Evolutionary conservation across 2,888 invertebrate genomes (phyloP), one percentile per base, ranked within the genome.

Genomic region (Maniola hyperantus): DNA sequence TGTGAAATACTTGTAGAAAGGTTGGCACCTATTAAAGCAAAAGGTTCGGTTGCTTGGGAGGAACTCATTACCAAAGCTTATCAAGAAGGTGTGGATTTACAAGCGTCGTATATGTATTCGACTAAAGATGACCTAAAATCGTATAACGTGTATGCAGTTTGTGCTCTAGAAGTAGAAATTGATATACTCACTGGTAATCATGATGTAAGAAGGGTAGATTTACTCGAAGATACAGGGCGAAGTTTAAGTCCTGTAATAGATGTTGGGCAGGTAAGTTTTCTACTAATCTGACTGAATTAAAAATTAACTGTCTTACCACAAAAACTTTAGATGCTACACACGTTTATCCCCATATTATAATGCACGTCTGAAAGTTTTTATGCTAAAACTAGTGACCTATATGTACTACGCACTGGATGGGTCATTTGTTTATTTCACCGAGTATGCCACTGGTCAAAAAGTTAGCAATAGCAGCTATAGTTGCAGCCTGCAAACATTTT

Each of bases 131-230:
- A 83, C 51, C 77, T 95, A 33, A 89, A 93, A 34, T 76, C 88
- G 0, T 97, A 97, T 76, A 81, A 89, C 36, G 93, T 96, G 53
- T 96, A 94, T 76, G 96, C 94, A 2, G 91, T 94, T 0, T 89
- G 93, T 18, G 92, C 94, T 2, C 83, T 94, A 4, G 97, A 97
- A 84, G 93, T 96, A 0, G 96, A 97, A 84, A 81, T 97, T 0
- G 97, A 97, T 81, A 87, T 96, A 11, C 85, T 97, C 36, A 97
- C 97, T 0, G 97, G 97, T 7, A 95, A 96, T 78, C 94, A 95
- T 78, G 88, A 95, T 73, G 82, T 96, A 5, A 84, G 79, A 13
- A 93, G 96, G 72, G 95, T 95, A 0, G 96, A 97, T 80, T 83
- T 97, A 62, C 82, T 96, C 10, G 96, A 96, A 82, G 96, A 97